Evolutionary conservation across 92 coral and sea anemone species (phyloP).

Genomic region (Actinernus sp.): DNA sequence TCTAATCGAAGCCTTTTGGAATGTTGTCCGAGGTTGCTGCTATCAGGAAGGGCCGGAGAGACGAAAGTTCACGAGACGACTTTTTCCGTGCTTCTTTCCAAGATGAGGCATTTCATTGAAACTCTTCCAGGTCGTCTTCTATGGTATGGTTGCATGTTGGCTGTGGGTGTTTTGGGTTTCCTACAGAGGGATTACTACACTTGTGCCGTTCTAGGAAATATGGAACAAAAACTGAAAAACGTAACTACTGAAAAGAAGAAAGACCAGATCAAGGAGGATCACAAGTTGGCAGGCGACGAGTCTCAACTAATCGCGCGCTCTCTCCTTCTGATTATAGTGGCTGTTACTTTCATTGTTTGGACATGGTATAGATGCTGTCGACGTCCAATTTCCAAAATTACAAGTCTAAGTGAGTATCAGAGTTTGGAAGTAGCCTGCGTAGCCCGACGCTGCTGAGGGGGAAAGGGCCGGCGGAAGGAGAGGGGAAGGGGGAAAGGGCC

Average conservation of each 20-base stretch:
- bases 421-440: constrained; percentile 58
- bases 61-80: constrained; percentile 33
- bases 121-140: constrained; percentile 28
- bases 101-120: constrained; percentile 64
- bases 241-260: constrained; percentile 32
- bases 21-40: constrained; percentile 70
- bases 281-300: constrained; percentile 39
- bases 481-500: constrained; percentile 48
- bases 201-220: constrained; percentile 64
- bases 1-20: constrained; percentile 68
- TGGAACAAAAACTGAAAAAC: constrained; percentile 23
- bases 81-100: constrained; percentile 60
- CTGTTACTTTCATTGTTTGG: constrained; percentile 16
- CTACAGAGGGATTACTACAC: constrained; percentile 68
- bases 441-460: constrained; percentile 41
- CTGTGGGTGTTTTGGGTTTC: constrained; percentile 86
- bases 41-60: constrained; percentile 41
- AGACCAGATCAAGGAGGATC: constrained; percentile 45
- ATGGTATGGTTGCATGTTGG: constrained; percentile 52
- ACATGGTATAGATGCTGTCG: constrained; percentile 62
- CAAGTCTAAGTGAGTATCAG: constrained; percentile 54
- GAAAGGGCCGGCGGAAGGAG: constrained; percentile 56
- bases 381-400: constrained; percentile 59
- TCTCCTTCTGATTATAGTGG: constrained; percentile 43
- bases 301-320: constrained; percentile 65